Base-by-base conservation (phyloP, 1,140 invertebrate genomes). In the Drosophila nebulosa region DNA sequence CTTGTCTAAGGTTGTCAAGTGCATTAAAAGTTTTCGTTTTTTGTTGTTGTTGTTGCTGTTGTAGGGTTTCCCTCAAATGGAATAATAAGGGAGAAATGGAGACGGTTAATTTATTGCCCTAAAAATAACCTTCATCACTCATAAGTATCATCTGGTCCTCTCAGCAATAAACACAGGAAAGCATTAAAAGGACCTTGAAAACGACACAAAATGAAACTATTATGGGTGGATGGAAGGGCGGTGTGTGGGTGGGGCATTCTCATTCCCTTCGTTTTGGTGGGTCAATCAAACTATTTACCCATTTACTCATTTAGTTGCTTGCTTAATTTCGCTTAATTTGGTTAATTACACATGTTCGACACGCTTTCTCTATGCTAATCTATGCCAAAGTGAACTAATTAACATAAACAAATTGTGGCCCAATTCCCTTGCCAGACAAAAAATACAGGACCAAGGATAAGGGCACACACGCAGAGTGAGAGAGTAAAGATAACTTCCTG, bases 241-340 rank as follows among this genome's bases (percentile, higher is more conserved):
- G n/a, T n/a, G n/a, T 0, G 4, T 6, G 36, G 36, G 36, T 7
- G 6, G 27, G 3, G 27, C 27, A 6, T 30, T 30, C 26, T 7
- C 26, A 0, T 27, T 9, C 27, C 7, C 27, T 26, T 26, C 10
- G 6, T 2, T 30, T 30, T 14, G 5, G 4, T 21, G 10, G 12
- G n/a, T n/a, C 39, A 46, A 46, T 46, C 7, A 46, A 46, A 46
- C 39, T 46, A 46, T 46, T 46, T 46, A 46, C 39, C 50, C 66
- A 35, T 24, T 6, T 60, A 67, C 60, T 80, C 39, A 80, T 85
- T 84, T 84, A 84, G 73, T 79, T 70, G 60, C 59, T 76, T 69
- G 76, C 71, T 80, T 85, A 55, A 80, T 65, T 86, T 77, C 16
- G 80, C 56, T 73, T 86, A 85, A 85, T 85, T 81, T 81, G 81